Conservation (phyloP, 2,797 vertebrate species). For the Neomorphus geoffroyi region DNA sequence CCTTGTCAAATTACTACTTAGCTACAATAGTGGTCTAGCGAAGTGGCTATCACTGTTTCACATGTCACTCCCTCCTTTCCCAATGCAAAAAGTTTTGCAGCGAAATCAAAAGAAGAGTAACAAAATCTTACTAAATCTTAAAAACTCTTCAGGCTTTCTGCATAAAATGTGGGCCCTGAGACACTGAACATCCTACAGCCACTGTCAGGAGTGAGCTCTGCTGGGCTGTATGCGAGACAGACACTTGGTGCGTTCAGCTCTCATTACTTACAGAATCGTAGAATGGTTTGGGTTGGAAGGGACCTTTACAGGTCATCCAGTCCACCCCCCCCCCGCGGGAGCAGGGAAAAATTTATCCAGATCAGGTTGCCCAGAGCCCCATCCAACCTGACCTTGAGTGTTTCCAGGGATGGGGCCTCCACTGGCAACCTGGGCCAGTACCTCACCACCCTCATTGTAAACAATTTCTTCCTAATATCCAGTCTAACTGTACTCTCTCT, state of each 20-base stretch:
- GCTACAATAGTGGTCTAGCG: not conserved
- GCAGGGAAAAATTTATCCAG: too few species aligned
- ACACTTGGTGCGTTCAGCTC: fast-evolving
- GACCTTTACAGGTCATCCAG: too few species aligned
- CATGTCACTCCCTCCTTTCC: not conserved
- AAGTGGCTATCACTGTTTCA: not conserved
- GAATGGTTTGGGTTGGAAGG: too few species aligned
- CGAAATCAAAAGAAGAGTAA: not conserved
- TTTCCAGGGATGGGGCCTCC: too few species aligned
- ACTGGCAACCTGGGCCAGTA: too few species aligned
- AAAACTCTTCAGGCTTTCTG: not conserved
- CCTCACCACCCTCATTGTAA: too few species aligned
- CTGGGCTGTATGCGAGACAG: fast-evolving
- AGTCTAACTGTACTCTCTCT: too few species aligned
- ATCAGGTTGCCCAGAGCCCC: too few species aligned
- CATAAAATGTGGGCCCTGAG: not conserved
- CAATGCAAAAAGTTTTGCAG: not conserved
- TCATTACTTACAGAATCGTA: fast-evolving
- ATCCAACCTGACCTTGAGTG: too few species aligned
- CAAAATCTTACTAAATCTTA: not conserved
- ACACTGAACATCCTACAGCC: fast-evolving
- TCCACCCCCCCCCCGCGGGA: too few species aligned
- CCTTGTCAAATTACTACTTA: not conserved
- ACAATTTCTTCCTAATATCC: too few species aligned
- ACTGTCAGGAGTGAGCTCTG: fast-evolving